A percentile compares a stretch with the other conserved stretches of the same genome.
Evolutionary conservation across 2,888 invertebrate species (phyloP).

Genomic region (Cheilosia grossa): DNA sequence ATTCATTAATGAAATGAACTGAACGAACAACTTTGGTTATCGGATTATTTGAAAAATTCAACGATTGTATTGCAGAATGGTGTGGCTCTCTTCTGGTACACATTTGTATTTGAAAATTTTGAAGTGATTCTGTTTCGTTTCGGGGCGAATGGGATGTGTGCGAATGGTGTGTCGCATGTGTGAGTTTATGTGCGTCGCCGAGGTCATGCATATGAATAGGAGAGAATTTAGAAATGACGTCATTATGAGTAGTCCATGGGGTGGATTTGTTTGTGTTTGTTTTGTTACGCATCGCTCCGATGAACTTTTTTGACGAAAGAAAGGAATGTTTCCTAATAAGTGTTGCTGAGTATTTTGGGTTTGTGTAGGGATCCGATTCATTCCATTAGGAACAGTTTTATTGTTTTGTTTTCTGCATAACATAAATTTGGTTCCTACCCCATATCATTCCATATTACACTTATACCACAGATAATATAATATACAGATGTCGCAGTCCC

Average conservation of each 20-base stretch:
- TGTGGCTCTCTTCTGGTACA: conserved; percentile 49
- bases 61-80: conserved; percentile 20
- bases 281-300: not conserved
- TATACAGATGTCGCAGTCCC: no score
- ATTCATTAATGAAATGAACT: conserved; percentile 71
- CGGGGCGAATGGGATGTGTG: conserved; percentile 29
- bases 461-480: no score
- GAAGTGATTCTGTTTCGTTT: conserved; percentile 36
- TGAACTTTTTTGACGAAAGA: conserved; percentile 61
- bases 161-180: not conserved
- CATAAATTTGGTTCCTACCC: no score
- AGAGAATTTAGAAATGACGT: conserved; percentile 67
- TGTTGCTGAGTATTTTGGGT: conserved; percentile 23
- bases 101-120: conserved; percentile 66
- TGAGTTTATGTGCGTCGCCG: not conserved
- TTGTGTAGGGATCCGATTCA: no score
- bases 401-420: no score
- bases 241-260: conserved; percentile 21
- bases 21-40: conserved; percentile 50
- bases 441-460: no score
- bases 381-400: no score
- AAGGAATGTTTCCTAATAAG: not conserved
- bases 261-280: conserved; percentile 29
- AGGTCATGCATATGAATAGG: conserved; percentile 23
- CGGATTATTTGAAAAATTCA: conserved; percentile 68